Evolutionary conservation across 2,797 vertebrate species (phyloP).

Genomic region (Falco novaeseelandiae): DNA sequence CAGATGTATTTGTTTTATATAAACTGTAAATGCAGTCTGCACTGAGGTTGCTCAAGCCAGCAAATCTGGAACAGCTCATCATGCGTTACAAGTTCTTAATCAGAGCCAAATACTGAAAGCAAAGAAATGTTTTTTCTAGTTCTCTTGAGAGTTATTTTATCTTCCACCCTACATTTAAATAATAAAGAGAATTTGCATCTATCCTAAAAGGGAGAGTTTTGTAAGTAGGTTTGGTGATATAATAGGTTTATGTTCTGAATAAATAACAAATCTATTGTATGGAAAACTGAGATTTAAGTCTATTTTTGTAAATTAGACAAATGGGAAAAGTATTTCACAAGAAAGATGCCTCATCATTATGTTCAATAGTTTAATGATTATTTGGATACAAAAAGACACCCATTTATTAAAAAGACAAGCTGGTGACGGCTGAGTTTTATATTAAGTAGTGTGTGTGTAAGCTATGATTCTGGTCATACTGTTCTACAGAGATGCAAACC

Average conservation of each 20-base stretch:
- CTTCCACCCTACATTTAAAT: slow-evolving; percentile 3
- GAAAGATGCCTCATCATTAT: background rate
- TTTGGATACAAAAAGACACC: background rate
- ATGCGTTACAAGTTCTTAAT: slow-evolving; percentile 4
- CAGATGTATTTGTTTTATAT: slow-evolving; percentile 45
- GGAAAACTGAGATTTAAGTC: background rate
- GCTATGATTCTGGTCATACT: background rate
- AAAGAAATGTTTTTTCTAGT: slow-evolving; percentile 1
- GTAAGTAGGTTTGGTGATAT: background rate
- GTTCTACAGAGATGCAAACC: background rate
- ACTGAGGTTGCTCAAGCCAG: slow-evolving; percentile 36
- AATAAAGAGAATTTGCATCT: background rate
- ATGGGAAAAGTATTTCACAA: background rate
- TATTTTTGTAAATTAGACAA: background rate
- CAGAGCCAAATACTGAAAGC: slow-evolving; percentile 50
- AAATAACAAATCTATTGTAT: background rate
- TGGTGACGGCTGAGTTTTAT: background rate
- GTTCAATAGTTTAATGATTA: background rate
- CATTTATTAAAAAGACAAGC: background rate
- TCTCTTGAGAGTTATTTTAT: slow-evolving; percentile 41
- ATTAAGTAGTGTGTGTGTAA: background rate
- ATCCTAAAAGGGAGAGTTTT: background rate
- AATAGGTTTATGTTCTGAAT: background rate
- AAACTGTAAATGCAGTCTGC: slow-evolving; percentile 20
- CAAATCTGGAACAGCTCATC: slow-evolving; percentile 55